Evolutionary conservation across 2,888 invertebrate species (phyloP).

Genomic region (Kuschelorhynchus macadamiae): DNA sequence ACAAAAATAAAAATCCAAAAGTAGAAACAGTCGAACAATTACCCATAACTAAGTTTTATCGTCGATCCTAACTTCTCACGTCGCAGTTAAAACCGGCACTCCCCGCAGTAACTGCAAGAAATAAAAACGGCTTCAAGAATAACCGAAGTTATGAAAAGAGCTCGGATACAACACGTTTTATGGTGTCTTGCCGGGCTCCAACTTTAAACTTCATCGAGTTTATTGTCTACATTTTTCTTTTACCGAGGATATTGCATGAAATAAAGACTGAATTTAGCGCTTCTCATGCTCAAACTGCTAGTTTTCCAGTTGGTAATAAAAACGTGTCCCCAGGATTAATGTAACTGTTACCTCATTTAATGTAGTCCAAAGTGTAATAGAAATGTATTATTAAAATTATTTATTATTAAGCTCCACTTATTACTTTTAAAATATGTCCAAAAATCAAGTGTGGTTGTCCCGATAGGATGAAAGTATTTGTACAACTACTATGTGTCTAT

Average conservation of each 20-base stretch:
- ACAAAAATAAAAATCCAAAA: too few relatives aligned
- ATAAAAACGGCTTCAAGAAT: slow-evolving; percentile 34
- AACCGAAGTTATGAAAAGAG: slow-evolving; percentile 35
- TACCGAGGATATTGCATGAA: slow-evolving; percentile 18
- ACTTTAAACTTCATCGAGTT: slow-evolving; percentile 32
- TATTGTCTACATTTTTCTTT: slow-evolving; percentile 34
- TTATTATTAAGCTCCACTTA: too few relatives aligned
- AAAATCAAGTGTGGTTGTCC: too few relatives aligned
- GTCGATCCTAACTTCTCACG: slow-evolving; percentile 30
- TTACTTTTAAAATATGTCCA: too few relatives aligned
- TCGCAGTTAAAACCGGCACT: slow-evolving; percentile 29
- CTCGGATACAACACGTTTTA: slow-evolving; percentile 38
- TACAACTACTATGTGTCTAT: too few relatives aligned
- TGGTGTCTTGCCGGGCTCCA: slow-evolving; percentile 25
- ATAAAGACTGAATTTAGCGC: slow-evolving; percentile 21
- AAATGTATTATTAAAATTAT: too few relatives aligned
- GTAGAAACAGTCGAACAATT: too few relatives aligned
- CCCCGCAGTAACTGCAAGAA: slow-evolving; percentile 17
- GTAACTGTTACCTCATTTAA: too few relatives aligned
- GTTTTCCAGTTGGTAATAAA: slow-evolving; percentile 2
- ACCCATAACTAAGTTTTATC: slow-evolving; percentile 15
- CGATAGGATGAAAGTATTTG: too few relatives aligned
- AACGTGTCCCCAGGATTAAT: too few relatives aligned
- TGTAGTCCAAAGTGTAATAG: too few relatives aligned
- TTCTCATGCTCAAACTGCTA: slow-evolving; percentile 1